These are phyloP conservation scores for Gasterosteus nipponicus DNA, from an alignment of 2,113 vertebrate genomes.

Conservation along the genomic window DNA sequence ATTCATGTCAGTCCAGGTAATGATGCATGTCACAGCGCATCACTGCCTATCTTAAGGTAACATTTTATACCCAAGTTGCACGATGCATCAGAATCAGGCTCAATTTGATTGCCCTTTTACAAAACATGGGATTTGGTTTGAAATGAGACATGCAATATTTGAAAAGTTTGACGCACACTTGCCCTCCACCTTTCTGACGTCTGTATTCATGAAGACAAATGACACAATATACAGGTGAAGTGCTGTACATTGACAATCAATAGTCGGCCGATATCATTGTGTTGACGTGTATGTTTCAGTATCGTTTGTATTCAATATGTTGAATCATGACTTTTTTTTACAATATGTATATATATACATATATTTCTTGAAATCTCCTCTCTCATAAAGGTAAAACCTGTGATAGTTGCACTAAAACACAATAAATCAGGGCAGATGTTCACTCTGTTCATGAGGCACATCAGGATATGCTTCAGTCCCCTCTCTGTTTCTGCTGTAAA, in stretches of 20 bases:
- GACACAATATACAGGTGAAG: neutral
- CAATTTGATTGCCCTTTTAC: constrained; percentile 29
- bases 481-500: neutral
- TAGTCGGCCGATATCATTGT: neutral
- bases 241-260: no score
- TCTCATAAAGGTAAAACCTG: neutral
- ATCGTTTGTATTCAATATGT: neutral
- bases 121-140: neutral
- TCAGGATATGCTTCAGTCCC: neutral
- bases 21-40: constrained; percentile 2
- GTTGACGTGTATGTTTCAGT: neutral
- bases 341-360: no score
- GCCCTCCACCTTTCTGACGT: constrained; percentile 6
- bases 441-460: neutral
- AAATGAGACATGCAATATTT: constrained; percentile 15
- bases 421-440: neutral
- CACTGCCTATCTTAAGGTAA: constrained; percentile 6
- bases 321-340: neutral
- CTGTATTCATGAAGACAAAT: constrained; percentile 10
- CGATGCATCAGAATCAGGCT: constrained; percentile 16
- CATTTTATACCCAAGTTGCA: constrained; percentile 3
- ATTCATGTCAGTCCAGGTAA: constrained; percentile 30
- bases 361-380: neutral
- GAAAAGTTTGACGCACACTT: neutral
- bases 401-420: neutral